phyloP scores from a whole-genome alignment of 1,140 invertebrate genomes.

The Diploscapter pachys region DNA sequence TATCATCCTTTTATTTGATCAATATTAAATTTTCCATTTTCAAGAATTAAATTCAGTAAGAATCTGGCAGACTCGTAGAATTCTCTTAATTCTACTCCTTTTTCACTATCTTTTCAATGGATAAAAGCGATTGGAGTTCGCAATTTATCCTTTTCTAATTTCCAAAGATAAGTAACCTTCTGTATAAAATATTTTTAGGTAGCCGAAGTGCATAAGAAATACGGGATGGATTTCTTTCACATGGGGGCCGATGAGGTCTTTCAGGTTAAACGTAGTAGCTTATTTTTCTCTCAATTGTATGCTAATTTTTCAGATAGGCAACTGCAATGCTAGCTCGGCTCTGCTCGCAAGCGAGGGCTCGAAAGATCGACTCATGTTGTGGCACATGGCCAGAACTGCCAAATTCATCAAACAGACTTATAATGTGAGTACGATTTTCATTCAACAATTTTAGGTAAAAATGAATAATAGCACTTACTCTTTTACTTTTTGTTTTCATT shows the following conservation, averaged over 20 bases:
- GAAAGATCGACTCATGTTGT: conserved; percentile 49
- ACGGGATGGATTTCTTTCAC: conserved; percentile 60
- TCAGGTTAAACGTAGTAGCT: conserved; percentile 18
- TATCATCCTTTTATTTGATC: no score
- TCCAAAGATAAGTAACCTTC: no score
- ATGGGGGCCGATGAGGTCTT: conserved; percentile 64
- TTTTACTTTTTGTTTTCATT: no score
- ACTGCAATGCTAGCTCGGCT: conserved; percentile 49
- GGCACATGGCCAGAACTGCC: conserved; percentile 51
- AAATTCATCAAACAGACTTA: conserved; percentile 46
- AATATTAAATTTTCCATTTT: no score
- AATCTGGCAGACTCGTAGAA: no score
- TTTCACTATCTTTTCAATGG: no score
- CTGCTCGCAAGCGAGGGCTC: conserved; percentile 42
- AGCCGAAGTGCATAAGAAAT: conserved; percentile 59
- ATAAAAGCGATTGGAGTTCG: no score
- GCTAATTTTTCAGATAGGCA: conserved; percentile 46
- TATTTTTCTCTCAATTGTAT: neutral
- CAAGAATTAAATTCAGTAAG: no score
- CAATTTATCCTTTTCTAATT: no score
- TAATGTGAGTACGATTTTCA: conserved; percentile 16
- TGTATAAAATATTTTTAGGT: neutral
- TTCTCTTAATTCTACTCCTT: no score
- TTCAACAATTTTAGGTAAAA: no score
- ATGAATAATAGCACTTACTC: no score